phyloP scores from a whole-genome alignment of 1,140 invertebrate genomes.

The Mya arenaria region DNA sequence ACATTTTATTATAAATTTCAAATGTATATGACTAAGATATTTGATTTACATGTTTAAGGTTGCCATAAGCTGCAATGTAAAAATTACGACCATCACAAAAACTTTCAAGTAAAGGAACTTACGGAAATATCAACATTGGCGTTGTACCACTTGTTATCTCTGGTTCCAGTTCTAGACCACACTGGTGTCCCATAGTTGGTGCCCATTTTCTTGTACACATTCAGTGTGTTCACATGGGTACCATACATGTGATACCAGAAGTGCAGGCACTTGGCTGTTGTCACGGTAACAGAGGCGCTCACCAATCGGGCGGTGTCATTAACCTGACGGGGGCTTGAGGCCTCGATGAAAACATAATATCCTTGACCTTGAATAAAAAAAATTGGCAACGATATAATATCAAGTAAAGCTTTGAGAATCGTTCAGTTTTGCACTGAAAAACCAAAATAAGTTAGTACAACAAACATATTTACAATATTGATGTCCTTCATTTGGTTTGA shows the following conservation, averaged over 20 bases:
- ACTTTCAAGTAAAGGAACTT: too few species aligned
- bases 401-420: too few species aligned
- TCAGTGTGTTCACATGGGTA: conserved; percentile 65
- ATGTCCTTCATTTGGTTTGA: too few species aligned
- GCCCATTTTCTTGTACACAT: conserved; percentile 68
- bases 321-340: conserved; percentile 84
- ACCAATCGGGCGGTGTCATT: conserved; percentile 88
- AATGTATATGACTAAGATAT: background rate
- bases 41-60: background rate
- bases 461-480: too few species aligned
- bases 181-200: conserved; percentile 49
- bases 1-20: too few species aligned
- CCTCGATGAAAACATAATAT: conserved; percentile 90
- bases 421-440: too few species aligned
- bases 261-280: conserved; percentile 61
- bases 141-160: conserved; percentile 72
- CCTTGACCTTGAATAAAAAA: conserved; percentile 83
- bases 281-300: conserved; percentile 77
- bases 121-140: conserved; percentile 61
- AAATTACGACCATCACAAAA: too few species aligned
- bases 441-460: too few species aligned
- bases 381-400: too few species aligned
- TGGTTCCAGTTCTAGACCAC: conserved; percentile 70
- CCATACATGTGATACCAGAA: conserved; percentile 92
- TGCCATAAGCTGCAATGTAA: too few species aligned